Evolutionary conservation across 2,888 invertebrate genomes (phyloP).

Genomic region (Schizaphis graminum): DNA sequence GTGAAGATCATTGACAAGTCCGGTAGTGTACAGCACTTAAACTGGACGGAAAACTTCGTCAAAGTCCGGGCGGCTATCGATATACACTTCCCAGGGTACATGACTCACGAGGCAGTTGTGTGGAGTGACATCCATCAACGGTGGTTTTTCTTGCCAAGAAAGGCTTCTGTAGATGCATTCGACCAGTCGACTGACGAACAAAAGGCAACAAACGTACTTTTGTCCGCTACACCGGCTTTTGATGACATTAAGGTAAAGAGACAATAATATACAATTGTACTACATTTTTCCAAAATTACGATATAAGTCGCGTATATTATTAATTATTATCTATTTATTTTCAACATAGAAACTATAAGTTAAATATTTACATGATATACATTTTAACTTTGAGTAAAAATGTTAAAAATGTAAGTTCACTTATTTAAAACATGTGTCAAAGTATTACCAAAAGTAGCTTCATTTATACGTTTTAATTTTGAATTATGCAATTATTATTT

Average conservation of each 20-base stretch:
- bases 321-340: background rate
- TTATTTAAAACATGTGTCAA: too few relatives aligned
- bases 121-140: slow-evolving; percentile 87
- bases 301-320: background rate
- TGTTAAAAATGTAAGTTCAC: too few relatives aligned
- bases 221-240: slow-evolving; percentile 85
- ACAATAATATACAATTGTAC: background rate
- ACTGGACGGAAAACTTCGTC: slow-evolving; percentile 80
- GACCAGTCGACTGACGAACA: slow-evolving; percentile 90
- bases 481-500: too few relatives aligned
- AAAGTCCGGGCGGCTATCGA: slow-evolving; percentile 81
- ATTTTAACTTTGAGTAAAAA: too few relatives aligned
- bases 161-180: slow-evolving; percentile 87
- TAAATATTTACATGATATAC: background rate
- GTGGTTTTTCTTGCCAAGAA: slow-evolving; percentile 95
- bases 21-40: slow-evolving; percentile 81
- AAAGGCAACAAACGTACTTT: slow-evolving; percentile 88
- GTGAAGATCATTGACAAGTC: slow-evolving; percentile 84
- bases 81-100: slow-evolving; percentile 93
- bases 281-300: background rate
- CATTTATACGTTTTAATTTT: too few relatives aligned
- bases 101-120: slow-evolving; percentile 94
- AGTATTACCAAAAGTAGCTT: too few relatives aligned
- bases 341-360: background rate
- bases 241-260: slow-evolving; percentile 76